Evolutionary conservation across 2,113 vertebrate species (phyloP).

Genomic region (Channa argus): DNA sequence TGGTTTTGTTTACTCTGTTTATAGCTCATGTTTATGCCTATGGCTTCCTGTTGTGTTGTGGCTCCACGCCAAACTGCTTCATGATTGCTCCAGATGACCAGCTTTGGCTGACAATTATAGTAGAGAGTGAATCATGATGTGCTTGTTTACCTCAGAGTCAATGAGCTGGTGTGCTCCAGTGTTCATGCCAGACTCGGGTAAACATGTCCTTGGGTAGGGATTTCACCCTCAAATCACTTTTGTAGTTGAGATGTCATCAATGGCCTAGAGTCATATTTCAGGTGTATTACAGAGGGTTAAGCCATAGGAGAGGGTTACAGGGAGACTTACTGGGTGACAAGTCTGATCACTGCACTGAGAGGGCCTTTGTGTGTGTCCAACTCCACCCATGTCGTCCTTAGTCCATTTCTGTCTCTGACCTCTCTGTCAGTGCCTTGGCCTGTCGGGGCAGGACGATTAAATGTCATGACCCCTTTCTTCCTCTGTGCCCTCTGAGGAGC

Average conservation of each 20-base stretch:
- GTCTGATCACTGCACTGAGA: constrained; percentile 65
- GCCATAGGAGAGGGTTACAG: constrained; percentile 33
- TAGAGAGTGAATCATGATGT: constrained; percentile 40
- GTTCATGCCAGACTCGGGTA: constrained; percentile 29
- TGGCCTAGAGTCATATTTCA: constrained; percentile 52
- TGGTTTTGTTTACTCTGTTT: constrained; percentile 69
- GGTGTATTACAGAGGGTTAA: constrained; percentile 41
- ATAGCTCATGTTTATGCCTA: constrained; percentile 73
- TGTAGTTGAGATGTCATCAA: constrained; percentile 27
- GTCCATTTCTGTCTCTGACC: constrained; percentile 65
- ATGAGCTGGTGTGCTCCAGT: constrained; percentile 41
- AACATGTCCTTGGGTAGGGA: constrained; percentile 21
- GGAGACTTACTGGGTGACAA: constrained; percentile 56
- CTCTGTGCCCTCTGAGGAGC: constrained; percentile 63
- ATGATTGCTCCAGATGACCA: constrained; percentile 58
- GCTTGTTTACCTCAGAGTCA: constrained; percentile 67
- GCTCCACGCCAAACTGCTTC: constrained; percentile 19
- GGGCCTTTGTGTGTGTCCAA: constrained; percentile 64
- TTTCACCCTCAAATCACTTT: constrained; percentile 5
- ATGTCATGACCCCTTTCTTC: constrained; percentile 74
- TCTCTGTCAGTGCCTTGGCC: constrained; percentile 69
- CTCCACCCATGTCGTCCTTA: constrained; percentile 63
- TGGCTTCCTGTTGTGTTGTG: constrained; percentile 70
- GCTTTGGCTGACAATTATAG: constrained; percentile 27
- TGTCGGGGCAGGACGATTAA: constrained; percentile 70